Conservation (phyloP, 2,797 vertebrate genomes). For the Sciurus vulgaris region DNA sequence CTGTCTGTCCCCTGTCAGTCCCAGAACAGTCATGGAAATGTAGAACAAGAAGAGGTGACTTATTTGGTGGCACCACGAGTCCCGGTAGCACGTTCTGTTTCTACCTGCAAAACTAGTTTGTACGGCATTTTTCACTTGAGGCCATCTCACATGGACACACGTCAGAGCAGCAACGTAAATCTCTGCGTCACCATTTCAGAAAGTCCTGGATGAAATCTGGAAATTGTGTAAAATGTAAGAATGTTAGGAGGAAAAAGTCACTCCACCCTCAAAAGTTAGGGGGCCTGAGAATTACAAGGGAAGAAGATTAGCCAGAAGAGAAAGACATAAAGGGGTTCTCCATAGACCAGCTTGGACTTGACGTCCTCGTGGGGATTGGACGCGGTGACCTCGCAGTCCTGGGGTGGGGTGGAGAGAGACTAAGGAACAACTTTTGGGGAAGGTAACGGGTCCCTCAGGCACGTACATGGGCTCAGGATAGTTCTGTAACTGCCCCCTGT, state of each 20-base stretch:
- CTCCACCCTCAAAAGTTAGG: background rate
- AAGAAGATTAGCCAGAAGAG: background rate
- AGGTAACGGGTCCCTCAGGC: background rate
- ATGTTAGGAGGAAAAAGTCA: background rate
- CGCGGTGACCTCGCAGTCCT: background rate
- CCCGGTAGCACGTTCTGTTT: fast-evolving
- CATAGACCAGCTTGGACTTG: background rate
- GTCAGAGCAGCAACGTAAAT: background rate
- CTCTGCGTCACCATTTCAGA: background rate
- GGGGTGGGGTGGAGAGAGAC: background rate
- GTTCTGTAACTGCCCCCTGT: background rate
- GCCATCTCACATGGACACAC: background rate
- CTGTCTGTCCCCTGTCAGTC: too few species aligned
- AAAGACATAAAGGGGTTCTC: background rate
- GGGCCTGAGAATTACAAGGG: background rate
- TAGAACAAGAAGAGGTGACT: background rate
- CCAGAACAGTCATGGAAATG: background rate
- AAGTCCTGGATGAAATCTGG: background rate
- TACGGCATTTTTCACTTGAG: background rate
- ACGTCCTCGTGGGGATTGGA: background rate
- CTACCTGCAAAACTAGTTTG: background rate
- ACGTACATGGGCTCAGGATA: background rate
- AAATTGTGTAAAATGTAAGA: background rate
- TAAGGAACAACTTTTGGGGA: background rate
- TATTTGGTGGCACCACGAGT: background rate